A percentile compares a stretch with the other conserved stretches of the same genome.
Conservation (phyloP, 2,113 vertebrate species). For the Eleginops maclovinus region DNA sequence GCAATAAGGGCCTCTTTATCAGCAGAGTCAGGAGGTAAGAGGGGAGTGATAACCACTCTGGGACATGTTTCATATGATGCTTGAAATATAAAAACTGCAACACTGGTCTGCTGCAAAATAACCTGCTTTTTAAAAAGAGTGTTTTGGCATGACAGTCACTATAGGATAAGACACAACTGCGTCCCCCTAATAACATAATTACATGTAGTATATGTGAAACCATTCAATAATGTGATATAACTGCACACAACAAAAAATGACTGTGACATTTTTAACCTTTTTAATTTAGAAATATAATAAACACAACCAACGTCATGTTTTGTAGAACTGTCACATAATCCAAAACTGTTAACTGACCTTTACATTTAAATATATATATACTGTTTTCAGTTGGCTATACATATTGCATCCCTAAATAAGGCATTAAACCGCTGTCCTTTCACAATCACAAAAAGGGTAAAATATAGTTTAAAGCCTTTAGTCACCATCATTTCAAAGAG, state of each 20-base stretch:
- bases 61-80: slow-evolving; percentile 17
- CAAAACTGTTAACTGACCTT: slow-evolving; percentile 48
- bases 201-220: not conserved
- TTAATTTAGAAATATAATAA: slow-evolving; percentile 73
- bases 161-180: not conserved
- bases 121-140: not conserved
- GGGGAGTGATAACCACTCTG: slow-evolving; percentile 37
- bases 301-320: slow-evolving; percentile 40
- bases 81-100: not conserved
- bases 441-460: slow-evolving; percentile 42
- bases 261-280: slow-evolving; percentile 45
- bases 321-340: slow-evolving; percentile 18
- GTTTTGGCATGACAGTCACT: not conserved
- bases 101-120: not conserved
- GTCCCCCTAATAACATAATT: not conserved
- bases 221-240: not conserved
- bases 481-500: not conserved
- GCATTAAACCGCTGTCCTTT: slow-evolving; percentile 24
- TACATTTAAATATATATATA: not conserved
- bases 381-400: slow-evolving; percentile 28
- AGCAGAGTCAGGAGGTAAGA: slow-evolving; percentile 53
- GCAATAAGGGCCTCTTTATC: slow-evolving; percentile 54
- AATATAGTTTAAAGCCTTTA: slow-evolving; percentile 24
- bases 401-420: slow-evolving; percentile 26
- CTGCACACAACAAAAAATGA: not conserved